Percentiles rank a stretch among this genome's conserved stretches.
Conservation (phyloP, 2,888 invertebrate genomes). For the Archips crataeganus region DNA sequence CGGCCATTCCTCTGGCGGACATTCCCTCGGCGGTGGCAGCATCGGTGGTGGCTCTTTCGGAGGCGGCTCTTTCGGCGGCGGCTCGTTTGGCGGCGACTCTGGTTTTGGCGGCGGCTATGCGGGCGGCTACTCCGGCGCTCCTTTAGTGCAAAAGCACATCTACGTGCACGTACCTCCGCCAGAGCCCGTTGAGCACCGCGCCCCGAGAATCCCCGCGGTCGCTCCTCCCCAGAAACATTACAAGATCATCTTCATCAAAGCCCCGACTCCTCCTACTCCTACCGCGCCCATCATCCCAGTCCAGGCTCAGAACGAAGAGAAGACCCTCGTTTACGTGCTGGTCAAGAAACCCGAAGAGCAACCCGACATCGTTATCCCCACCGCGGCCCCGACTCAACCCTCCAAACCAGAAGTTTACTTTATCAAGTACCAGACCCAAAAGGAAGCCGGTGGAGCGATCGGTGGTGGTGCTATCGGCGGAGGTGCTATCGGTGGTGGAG, state of each 20-base stretch:
- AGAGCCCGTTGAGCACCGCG: slow-evolving; percentile 91
- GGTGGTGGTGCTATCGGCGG: slow-evolving; percentile 79
- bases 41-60: slow-evolving; percentile 46
- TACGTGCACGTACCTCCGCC: slow-evolving; percentile 96
- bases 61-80: slow-evolving; percentile 51
- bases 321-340: slow-evolving; percentile 95
- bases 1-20: slow-evolving; percentile 45
- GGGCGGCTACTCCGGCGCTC: slow-evolving; percentile 82
- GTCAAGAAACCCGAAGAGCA: slow-evolving; percentile 95
- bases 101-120: slow-evolving; percentile 75
- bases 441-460: slow-evolving; percentile 73
- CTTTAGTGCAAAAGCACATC: slow-evolving; percentile 93
- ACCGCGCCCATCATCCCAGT: slow-evolving; percentile 93
- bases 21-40: slow-evolving; percentile 51
- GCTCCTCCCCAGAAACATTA: slow-evolving; percentile 94
- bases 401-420: slow-evolving; percentile 96
- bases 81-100: slow-evolving; percentile 64
- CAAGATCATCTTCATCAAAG: slow-evolving; percentile 97
- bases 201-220: slow-evolving; percentile 87
- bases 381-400: slow-evolving; percentile 92
- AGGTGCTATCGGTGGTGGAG: slow-evolving; percentile 65
- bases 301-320: slow-evolving; percentile 93
- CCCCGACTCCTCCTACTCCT: slow-evolving; percentile 93
- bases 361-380: slow-evolving; percentile 92
- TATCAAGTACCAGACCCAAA: slow-evolving; percentile 93